These are phyloP conservation scores for Sterrhoptilus dennistouni DNA, from an alignment of 2,113 vertebrate genomes.

Conservation along the genomic window DNA sequence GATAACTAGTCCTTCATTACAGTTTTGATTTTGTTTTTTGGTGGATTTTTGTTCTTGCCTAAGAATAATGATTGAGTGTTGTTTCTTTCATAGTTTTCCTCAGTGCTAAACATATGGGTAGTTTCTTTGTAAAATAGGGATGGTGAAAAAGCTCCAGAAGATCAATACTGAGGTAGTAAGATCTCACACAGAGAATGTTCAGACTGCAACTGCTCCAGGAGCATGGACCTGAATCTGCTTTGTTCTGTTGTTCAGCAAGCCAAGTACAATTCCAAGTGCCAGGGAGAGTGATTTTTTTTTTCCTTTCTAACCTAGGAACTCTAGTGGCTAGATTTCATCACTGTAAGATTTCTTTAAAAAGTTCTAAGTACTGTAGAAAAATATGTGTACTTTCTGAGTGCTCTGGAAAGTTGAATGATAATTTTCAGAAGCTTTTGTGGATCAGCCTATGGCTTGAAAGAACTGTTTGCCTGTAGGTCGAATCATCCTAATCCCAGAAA, in stretches of 20 bases:
- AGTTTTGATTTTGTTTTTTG: neutral
- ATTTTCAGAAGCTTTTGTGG: neutral
- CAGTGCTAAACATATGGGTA: neutral
- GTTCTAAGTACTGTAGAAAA: neutral
- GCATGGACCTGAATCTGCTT: neutral
- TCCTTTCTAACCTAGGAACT: neutral
- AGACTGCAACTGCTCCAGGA: neutral
- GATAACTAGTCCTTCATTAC: neutral
- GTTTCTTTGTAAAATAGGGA: neutral
- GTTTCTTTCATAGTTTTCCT: neutral
- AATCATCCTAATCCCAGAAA: neutral
- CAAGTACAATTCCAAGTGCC: neutral
- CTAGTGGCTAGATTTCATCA: neutral
- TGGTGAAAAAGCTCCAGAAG: neutral
- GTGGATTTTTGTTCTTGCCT: rapidly evolving
- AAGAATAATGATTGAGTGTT: neutral
- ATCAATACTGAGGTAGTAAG: neutral
- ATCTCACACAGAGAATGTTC: neutral
- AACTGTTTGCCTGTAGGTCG: neutral
- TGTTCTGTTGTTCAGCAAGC: neutral
- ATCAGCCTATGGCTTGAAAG: neutral
- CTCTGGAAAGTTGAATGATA: neutral
- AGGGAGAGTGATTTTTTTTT: neutral
- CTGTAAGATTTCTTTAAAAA: neutral
- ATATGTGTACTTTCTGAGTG: neutral